phyloP scores from a whole-genome alignment of 1,140 invertebrate genomes.

The Araneus ventricosus region DNA sequence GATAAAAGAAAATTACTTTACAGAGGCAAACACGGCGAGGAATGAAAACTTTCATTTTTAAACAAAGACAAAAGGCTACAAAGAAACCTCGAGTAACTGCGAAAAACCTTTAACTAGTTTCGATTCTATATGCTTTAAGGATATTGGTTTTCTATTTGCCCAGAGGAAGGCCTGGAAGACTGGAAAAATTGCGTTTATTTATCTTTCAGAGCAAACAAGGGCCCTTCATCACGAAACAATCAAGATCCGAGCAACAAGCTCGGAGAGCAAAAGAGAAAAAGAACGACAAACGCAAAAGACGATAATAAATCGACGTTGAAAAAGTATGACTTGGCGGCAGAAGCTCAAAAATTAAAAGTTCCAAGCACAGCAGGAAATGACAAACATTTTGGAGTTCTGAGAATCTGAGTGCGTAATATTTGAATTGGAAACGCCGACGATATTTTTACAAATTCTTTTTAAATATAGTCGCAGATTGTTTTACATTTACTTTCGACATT shows the following conservation, averaged over 20 bases:
- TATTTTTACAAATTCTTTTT: too few species aligned
- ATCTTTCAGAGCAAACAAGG: conserved; percentile 15
- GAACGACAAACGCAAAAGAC: neutral
- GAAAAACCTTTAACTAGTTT: neutral
- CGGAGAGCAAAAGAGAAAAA: neutral
- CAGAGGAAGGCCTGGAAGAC: neutral
- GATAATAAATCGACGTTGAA: neutral
- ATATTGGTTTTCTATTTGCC: conserved; percentile 38
- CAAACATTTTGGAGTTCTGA: too few species aligned
- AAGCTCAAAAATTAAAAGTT: neutral
- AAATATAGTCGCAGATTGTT: too few species aligned
- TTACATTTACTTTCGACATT: too few species aligned
- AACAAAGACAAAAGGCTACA: conserved; percentile 7
- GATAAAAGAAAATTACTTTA: neutral
- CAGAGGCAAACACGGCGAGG: neutral
- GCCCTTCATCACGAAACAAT: conserved; percentile 20
- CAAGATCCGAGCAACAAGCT: neutral
- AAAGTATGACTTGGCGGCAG: neutral
- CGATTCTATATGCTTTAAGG: conserved; percentile 23
- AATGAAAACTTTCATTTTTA: neutral
- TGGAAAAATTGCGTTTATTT: conserved; percentile 5
- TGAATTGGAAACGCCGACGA: too few species aligned
- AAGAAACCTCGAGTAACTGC: neutral
- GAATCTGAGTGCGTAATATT: too few species aligned
- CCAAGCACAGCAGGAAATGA: too few species aligned